phyloP scores from a whole-genome alignment of 2,888 invertebrate genomes.

The Conomelus anceps region DNA sequence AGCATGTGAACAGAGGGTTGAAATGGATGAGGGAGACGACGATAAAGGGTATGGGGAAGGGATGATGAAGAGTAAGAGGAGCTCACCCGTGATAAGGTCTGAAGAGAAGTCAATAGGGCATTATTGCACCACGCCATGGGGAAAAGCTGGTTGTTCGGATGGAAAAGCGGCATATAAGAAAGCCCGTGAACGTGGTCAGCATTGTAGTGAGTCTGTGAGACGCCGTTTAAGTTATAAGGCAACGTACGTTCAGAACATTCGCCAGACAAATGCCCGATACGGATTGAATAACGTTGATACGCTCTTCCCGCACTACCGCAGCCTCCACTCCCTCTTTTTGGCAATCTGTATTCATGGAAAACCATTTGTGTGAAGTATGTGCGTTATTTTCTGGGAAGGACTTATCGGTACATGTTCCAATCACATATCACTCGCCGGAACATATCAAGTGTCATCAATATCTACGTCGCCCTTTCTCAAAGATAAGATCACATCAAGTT shows the following conservation, averaged over 20 bases:
- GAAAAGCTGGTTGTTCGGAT: not conserved
- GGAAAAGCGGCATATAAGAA: not conserved
- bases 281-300: not conserved
- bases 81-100: not conserved
- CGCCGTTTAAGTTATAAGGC: not conserved
- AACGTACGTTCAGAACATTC: not conserved
- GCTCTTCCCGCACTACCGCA: too few species aligned
- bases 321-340: not conserved
- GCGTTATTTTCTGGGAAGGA: not conserved
- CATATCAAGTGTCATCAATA: not conserved
- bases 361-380: not conserved
- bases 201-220: not conserved
- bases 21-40: not conserved
- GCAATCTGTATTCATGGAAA: not conserved
- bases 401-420: not conserved
- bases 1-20: not conserved
- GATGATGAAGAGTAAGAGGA: slow-evolving; percentile 2
- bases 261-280: not conserved
- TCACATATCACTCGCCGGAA: not conserved
- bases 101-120: not conserved
- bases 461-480: not conserved
- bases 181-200: not conserved
- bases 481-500: not conserved
- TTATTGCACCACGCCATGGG: not conserved
- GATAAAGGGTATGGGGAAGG: not conserved